Conservation (phyloP, 2,113 vertebrate genomes). For the Oncorhynchus kisutch region DNA sequence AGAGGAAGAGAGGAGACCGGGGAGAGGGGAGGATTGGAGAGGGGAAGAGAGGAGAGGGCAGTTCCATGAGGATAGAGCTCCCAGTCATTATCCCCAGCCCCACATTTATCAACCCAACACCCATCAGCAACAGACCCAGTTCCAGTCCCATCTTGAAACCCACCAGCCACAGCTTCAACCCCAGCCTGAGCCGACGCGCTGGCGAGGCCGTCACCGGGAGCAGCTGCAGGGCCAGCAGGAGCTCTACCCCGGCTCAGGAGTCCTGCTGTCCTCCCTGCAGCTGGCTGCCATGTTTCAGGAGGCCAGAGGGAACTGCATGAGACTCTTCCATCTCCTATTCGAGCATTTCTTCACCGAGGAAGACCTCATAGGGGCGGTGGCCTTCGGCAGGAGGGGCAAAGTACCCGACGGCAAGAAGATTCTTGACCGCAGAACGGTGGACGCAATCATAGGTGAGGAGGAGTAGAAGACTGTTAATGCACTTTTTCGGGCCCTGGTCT, state of each 20-base stretch:
- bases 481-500: not conserved
- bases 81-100: not conserved
- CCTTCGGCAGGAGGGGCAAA: conserved; percentile 53
- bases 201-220: not conserved
- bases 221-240: conserved; percentile 38
- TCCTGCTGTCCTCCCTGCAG: conserved; percentile 40
- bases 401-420: conserved; percentile 51
- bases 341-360: conserved; percentile 58
- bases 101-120: not conserved
- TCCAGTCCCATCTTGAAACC: not conserved
- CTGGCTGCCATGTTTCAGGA: conserved; percentile 48
- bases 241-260: conserved; percentile 39
- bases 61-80: not conserved
- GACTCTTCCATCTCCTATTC: conserved; percentile 51
- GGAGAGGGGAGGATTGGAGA: no score
- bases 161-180: not conserved
- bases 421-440: conserved; percentile 47
- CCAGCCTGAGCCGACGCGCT: not conserved
- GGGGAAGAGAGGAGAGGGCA: not conserved
- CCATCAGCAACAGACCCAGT: not conserved
- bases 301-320: conserved; percentile 50
- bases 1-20: no score
- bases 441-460: conserved; percentile 47
- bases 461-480: not conserved
- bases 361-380: conserved; percentile 44